Evolutionary conservation across 2,113 vertebrate species (phyloP), one percentile per base, ranked within the genome.

Genomic region (Hassar affinis): DNA sequence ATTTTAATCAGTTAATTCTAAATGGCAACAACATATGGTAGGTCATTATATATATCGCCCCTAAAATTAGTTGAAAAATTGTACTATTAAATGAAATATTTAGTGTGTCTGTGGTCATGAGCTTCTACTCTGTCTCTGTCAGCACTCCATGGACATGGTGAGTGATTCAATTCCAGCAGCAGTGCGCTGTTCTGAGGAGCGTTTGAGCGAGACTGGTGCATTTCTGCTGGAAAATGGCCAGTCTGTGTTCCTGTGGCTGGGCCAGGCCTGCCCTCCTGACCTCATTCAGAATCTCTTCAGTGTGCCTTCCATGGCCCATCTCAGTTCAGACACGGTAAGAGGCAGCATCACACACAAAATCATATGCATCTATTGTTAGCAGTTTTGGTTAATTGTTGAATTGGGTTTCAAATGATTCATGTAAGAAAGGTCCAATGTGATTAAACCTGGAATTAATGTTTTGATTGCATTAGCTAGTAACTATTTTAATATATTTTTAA

Each of bases 201-300:
- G 96, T 2, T 95, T 99, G 6, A 90, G 92, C 0, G 97, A 99
- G 38, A 93, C 91, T 12, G 97, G 97, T 4, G 75, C 95, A 33
- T 99, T 98, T 89, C 91, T 99, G 5, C 88, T 99, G 93, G 96
- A 95, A 77, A 96, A 98, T 0, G 97, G 97, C 0, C 91, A 96
- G 27, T 86, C 82, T 25, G 86, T 97, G 92, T 97, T 97, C 87
- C 91, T 99, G 45, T 99, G 97, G 97, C 83, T 99, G 79, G 97
- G 98, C 47, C 94, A 94, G 76, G 95, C 93, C 0, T 90, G 89
- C 4, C 91, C 96, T 0, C 95, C 97, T 0, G 96, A 98, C 20
- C 86, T 97, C 81, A 93, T 98, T 89, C 98, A 99, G 81, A 94
- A 91, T 35, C 85, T 99, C 18, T 98, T 99, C 89, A 97, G 96